phyloP scores from a whole-genome alignment of 2,797 vertebrate species.

The Scolopax bukidnonensis region DNA sequence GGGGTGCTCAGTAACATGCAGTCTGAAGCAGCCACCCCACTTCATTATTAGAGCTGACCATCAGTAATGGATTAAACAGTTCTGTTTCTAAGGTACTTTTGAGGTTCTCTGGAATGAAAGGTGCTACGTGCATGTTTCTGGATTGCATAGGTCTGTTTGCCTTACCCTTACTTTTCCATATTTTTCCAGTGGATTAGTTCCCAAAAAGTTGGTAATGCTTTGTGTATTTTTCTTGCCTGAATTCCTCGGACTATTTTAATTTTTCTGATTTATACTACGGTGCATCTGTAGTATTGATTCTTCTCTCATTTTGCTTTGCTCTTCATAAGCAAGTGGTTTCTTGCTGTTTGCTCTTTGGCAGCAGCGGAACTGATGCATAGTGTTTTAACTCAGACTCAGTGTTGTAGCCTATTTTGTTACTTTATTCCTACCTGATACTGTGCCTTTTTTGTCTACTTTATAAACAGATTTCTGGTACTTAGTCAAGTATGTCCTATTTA shows the following conservation, averaged over 20 bases:
- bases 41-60: neutral
- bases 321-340: neutral
- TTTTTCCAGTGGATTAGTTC: neutral
- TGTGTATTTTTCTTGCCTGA: neutral
- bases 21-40: neutral
- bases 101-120: slow-evolving; percentile 33
- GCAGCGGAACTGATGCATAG: neutral
- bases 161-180: neutral
- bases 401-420: neutral
- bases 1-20: slow-evolving; percentile 3
- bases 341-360: neutral
- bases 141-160: neutral
- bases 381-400: neutral
- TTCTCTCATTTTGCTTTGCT: neutral
- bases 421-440: neutral
- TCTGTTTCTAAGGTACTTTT: slow-evolving; percentile 4
- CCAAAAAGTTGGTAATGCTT: neutral
- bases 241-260: neutral
- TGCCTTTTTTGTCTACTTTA: slow-evolving; percentile 20
- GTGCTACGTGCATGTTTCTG: slow-evolving; percentile 2
- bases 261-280: neutral
- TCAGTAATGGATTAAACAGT: neutral
- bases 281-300: neutral
- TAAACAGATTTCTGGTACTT: slow-evolving; percentile 14
- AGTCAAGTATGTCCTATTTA: neutral